A percentile compares a stretch with the other conserved stretches of the same genome.
phyloP scores from a whole-genome alignment of 1,140 invertebrate genomes.

The Drosophila pectinifera region DNA sequence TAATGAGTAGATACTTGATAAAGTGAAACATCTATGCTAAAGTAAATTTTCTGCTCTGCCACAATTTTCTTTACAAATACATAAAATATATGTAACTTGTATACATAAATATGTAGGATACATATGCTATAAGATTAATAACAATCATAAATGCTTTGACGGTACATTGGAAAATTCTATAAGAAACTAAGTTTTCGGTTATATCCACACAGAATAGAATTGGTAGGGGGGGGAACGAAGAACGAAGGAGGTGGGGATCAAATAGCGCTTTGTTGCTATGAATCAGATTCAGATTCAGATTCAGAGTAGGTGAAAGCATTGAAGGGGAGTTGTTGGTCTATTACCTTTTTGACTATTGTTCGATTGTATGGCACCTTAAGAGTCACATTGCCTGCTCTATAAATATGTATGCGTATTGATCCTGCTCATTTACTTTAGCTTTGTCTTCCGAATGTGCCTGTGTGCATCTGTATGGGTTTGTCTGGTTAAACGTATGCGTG shows the following conservation, averaged over 20 bases:
- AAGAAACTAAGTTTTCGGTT: conserved; percentile 68
- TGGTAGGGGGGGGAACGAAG: conserved; percentile 5
- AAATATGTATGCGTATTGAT: conserved; percentile 4
- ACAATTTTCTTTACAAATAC: conserved; percentile 24
- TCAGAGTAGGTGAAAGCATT: conserved; percentile 9
- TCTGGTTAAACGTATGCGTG: conserved; percentile 40
- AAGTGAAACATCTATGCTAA: conserved; percentile 50
- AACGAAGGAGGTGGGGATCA: conserved; percentile 1
- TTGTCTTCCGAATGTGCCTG: conserved; percentile 10
- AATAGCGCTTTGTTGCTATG: conserved; percentile 7
- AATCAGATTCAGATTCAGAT: conserved; percentile 8
- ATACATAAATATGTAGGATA: conserved; percentile 51
- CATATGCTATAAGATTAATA: conserved; percentile 69
- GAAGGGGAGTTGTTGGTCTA: neutral
- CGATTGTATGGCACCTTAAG: conserved; percentile 71
- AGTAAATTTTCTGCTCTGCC: conserved; percentile 24
- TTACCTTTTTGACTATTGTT: conserved; percentile 64
- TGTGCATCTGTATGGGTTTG: conserved; percentile 50
- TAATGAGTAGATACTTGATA: conserved; percentile 64
- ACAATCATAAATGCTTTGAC: conserved; percentile 83
- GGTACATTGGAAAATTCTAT: conserved; percentile 79
- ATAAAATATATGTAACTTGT: conserved; percentile 14
- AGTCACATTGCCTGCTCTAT: conserved; percentile 64
- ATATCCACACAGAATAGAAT: conserved; percentile 49
- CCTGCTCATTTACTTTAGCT: conserved; percentile 15